Evolutionary conservation across 2,797 vertebrate genomes (phyloP).

Genomic region (Betta splendens): DNA sequence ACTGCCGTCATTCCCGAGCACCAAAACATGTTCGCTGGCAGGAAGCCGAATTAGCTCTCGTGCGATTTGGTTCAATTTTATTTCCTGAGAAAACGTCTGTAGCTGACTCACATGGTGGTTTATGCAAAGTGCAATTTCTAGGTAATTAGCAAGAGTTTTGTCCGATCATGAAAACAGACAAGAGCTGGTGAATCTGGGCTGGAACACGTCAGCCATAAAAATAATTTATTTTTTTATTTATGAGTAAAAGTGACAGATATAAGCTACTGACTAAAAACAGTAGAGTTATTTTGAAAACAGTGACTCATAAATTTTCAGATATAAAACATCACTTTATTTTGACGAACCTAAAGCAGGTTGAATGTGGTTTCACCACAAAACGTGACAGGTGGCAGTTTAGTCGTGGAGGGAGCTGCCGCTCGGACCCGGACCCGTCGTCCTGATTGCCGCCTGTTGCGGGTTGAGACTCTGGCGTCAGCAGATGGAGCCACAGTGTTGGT

Average conservation of each 20-base stretch:
- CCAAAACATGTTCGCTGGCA: constrained; percentile 5
- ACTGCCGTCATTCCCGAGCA: background rate
- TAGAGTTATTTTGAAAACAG: background rate
- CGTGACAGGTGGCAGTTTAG: background rate
- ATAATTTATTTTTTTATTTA: too few species aligned
- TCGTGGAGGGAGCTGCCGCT: background rate
- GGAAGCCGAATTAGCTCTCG: constrained; percentile 20
- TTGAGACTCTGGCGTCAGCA: constrained; percentile 56
- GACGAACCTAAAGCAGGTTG: too few species aligned
- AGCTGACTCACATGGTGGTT: background rate
- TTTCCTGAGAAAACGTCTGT: constrained; percentile 19
- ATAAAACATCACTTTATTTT: background rate
- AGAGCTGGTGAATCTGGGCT: too few species aligned
- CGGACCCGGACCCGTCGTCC: background rate
- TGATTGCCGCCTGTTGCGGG: too few species aligned
- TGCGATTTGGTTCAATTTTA: constrained; percentile 1
- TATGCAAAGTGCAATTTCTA: background rate
- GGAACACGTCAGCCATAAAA: too few species aligned
- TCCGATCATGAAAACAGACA: background rate
- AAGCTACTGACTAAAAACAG: background rate
- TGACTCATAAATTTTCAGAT: background rate
- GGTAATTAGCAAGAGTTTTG: too few species aligned
- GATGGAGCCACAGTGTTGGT: constrained; percentile 71
- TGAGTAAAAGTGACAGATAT: background rate
- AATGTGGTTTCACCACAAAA: background rate